phyloP scores from a whole-genome alignment of 1,140 invertebrate genomes.

The Halictus rubicundus region DNA sequence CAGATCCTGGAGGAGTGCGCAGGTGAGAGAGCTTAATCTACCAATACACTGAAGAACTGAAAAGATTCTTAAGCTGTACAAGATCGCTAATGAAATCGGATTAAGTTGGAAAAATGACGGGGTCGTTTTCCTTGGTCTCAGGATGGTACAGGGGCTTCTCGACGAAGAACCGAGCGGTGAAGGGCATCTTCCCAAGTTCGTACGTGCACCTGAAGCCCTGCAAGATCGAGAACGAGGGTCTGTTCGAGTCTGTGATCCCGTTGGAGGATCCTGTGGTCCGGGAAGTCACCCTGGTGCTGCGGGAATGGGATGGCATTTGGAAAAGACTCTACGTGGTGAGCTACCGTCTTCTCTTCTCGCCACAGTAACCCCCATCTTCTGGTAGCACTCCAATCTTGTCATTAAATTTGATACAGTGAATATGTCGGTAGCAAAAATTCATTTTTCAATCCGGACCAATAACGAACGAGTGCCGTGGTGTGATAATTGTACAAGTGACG shows the following conservation, averaged over 20 bases:
- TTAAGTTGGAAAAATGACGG: too few relatives aligned
- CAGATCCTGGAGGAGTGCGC: slow-evolving; percentile 94
- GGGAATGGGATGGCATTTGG: slow-evolving; percentile 97
- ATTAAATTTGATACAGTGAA: too few relatives aligned
- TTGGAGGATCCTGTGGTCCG: slow-evolving; percentile 93
- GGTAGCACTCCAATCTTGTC: too few relatives aligned
- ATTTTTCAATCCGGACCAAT: neutral
- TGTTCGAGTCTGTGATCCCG: slow-evolving; percentile 86
- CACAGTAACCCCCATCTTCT: too few relatives aligned
- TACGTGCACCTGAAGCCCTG: slow-evolving; percentile 89
- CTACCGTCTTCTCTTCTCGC: neutral
- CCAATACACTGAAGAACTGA: too few relatives aligned
- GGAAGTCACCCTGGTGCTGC: slow-evolving; percentile 93
- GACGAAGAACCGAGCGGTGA: slow-evolving; percentile 89
- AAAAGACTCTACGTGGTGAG: slow-evolving; percentile 93
- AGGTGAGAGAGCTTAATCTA: slow-evolving; percentile 79
- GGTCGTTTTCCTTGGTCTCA: slow-evolving; percentile 65
- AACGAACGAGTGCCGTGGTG: neutral
- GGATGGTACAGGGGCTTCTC: slow-evolving; percentile 94
- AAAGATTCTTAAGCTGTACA: too few relatives aligned
- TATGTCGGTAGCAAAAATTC: too few relatives aligned
- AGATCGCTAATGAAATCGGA: too few relatives aligned
- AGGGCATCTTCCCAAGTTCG: slow-evolving; percentile 92
- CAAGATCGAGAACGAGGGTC: slow-evolving; percentile 88
- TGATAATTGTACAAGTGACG: neutral